A percentile compares a stretch with the other conserved stretches of the same genome.
Conservation (phyloP, 2,888 invertebrate species). For the Drosophila buzzatii region DNA sequence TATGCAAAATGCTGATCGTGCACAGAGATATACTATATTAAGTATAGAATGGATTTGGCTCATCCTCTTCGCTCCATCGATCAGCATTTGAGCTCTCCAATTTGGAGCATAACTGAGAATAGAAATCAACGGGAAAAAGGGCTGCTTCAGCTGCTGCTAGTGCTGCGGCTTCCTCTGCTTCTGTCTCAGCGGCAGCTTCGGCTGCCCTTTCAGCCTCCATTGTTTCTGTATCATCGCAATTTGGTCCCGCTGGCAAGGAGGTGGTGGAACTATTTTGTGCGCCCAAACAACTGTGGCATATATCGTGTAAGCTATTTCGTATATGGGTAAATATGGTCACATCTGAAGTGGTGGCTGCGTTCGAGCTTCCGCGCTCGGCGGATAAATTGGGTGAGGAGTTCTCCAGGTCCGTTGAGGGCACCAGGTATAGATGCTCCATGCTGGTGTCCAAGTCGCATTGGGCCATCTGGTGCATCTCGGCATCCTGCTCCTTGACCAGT, state of each 20-base stretch:
- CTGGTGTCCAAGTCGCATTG: rapidly evolving
- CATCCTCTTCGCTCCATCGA: neutral
- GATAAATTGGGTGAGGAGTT: neutral
- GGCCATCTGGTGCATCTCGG: neutral
- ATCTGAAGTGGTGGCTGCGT: neutral
- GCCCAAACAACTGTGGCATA: neutral
- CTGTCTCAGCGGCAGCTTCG: neutral
- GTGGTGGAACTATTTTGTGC: neutral
- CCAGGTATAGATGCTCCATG: neutral
- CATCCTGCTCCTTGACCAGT: neutral
- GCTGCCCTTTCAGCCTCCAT: neutral
- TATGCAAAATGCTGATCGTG: neutral
- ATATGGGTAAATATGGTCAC: neutral
- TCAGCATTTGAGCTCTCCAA: neutral
- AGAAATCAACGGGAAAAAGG: neutral
- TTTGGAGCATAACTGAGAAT: neutral
- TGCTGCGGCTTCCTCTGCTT: neutral
- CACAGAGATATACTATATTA: neutral
- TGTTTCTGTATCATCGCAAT: neutral
- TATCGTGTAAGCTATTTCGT: neutral
- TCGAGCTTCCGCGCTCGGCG: neutral
- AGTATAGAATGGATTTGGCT: neutral
- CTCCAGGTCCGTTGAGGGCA: neutral
- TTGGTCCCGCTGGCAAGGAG: neutral
- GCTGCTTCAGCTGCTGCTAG: neutral